These are phyloP conservation scores for Sphinx pinastri DNA, from an alignment of 2,888 invertebrate genomes.

Conservation along the genomic window DNA sequence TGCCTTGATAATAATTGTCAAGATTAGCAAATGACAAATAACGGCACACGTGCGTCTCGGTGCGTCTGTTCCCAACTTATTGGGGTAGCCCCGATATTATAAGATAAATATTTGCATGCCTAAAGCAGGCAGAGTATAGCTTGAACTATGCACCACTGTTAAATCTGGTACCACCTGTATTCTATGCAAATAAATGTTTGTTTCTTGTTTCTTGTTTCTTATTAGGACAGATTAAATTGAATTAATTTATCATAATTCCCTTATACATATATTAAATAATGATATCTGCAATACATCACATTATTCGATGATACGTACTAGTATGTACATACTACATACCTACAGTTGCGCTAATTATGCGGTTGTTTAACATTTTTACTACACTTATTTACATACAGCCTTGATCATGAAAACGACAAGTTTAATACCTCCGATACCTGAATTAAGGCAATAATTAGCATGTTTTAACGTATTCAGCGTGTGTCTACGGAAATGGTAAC, in stretches of 20 bases:
- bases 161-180: no score
- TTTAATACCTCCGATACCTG: constrained; percentile 18
- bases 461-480: constrained; percentile 18
- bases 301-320: background rate
- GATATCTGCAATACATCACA: background rate
- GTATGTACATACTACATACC: no score
- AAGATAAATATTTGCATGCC: no score
- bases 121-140: no score
- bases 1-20: constrained; percentile 6
- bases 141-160: no score
- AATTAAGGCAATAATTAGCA: constrained; percentile 20
- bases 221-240: background rate
- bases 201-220: no score
- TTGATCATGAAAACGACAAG: constrained; percentile 24
- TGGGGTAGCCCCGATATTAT: constrained; percentile 3
- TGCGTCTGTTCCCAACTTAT: constrained; percentile 1
- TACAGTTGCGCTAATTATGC: constrained; percentile 1
- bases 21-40: background rate
- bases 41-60: background rate
- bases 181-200: no score
- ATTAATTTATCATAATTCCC: background rate
- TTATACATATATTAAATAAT: background rate
- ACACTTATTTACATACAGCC: constrained; percentile 13
- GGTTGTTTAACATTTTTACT: constrained; percentile 13
- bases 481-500: constrained; percentile 16